Conservation (phyloP, 2,113 vertebrate genomes). For the Sturnus vulgaris region DNA sequence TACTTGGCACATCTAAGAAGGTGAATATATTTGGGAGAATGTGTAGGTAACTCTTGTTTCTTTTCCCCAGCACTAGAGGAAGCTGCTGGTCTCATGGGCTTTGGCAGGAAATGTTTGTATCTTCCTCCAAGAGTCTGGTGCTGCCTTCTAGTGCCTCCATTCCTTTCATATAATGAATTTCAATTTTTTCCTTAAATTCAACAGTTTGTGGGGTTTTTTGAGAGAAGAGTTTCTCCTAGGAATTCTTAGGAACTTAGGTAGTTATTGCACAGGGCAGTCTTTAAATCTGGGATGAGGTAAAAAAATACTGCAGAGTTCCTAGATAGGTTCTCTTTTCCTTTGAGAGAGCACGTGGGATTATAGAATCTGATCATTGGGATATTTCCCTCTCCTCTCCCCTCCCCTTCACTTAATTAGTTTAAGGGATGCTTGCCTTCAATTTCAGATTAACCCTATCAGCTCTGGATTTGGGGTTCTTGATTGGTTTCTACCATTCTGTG, state of each 20-base stretch:
- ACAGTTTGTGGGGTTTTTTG: background rate
- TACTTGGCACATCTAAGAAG: background rate
- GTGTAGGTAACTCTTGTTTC: background rate
- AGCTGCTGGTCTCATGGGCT: fast-evolving
- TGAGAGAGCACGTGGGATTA: background rate
- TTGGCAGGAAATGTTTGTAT: background rate
- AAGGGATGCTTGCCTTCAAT: background rate
- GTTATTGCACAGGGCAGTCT: background rate
- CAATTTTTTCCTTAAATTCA: background rate
- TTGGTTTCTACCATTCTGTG: background rate
- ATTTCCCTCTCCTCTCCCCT: background rate
- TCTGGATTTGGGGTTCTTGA: fast-evolving
- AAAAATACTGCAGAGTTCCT: background rate
- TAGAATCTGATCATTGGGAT: background rate
- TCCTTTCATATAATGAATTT: background rate
- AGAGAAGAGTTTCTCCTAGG: background rate
- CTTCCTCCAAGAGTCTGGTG: background rate
- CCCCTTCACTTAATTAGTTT: background rate
- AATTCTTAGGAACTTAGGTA: background rate
- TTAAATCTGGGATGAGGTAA: background rate
- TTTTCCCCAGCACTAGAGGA: background rate
- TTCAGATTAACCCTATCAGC: background rate
- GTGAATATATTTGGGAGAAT: background rate
- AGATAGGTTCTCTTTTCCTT: background rate
- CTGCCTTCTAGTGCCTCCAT: background rate